phyloP scores from a whole-genome alignment of 2,113 vertebrate genomes.

The Podarcis cretensis region DNA sequence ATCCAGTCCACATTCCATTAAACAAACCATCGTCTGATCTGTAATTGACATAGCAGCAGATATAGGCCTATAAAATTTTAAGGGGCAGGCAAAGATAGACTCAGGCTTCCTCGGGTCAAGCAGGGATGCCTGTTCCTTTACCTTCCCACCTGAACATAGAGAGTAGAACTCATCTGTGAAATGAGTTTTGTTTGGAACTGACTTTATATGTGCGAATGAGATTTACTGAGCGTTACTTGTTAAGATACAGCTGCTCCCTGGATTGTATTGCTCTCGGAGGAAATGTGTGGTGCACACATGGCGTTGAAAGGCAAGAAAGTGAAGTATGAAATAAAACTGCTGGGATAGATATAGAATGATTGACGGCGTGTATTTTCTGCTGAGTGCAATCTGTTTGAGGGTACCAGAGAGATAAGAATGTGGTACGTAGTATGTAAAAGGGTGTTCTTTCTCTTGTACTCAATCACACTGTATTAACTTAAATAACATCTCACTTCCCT shows the following conservation, averaged over 20 bases:
- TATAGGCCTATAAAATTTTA: conserved; percentile 19
- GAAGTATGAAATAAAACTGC: conserved; percentile 58
- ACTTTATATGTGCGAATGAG: conserved; percentile 51
- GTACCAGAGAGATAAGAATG: conserved; percentile 49
- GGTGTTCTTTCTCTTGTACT: conserved; percentile 44
- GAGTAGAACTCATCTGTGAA: conserved; percentile 21
- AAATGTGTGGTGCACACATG: conserved; percentile 41
- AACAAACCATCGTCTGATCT: conserved; percentile 21
- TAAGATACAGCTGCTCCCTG: conserved; percentile 60
- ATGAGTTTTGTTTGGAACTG: conserved; percentile 52
- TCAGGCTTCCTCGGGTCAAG: conserved; percentile 28
- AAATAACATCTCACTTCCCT: conserved; percentile 41
- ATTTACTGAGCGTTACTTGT: conserved; percentile 52
- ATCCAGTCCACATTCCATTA: conserved; percentile 15
- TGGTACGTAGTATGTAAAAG: conserved; percentile 55
- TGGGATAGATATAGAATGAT: conserved; percentile 55
- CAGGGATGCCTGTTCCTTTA: neutral
- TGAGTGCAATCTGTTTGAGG: conserved; percentile 59
- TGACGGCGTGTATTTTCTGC: conserved; percentile 52
- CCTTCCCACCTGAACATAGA: conserved; percentile 1
- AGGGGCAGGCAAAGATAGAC: conserved; percentile 11
- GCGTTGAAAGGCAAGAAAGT: conserved; percentile 59
- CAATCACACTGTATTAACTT: conserved; percentile 52
- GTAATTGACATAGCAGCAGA: neutral
- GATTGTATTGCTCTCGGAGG: conserved; percentile 48